Conservation (phyloP, 2,113 vertebrate species). For the Isurus oxyrinchus region DNA sequence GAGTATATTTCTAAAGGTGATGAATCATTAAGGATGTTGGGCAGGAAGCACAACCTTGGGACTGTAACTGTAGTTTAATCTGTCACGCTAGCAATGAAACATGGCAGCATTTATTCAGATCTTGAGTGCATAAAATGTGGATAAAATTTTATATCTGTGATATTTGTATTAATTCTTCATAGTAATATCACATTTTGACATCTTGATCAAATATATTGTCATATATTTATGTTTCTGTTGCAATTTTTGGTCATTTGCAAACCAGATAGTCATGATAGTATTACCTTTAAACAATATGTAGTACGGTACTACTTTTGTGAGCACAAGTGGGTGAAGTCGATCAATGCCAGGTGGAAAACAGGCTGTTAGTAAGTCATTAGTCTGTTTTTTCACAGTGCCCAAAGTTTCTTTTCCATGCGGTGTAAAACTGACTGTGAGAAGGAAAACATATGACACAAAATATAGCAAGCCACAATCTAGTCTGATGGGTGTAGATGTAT, state of each 20-base stretch:
- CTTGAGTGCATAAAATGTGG: background rate
- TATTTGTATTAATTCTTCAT: background rate
- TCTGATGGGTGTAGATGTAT: background rate
- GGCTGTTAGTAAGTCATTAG: background rate
- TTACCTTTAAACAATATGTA: background rate
- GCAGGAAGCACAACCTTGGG: background rate
- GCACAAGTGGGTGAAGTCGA: background rate
- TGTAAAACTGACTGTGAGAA: background rate
- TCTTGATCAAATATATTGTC: background rate
- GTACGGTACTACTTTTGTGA: background rate
- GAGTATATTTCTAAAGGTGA: background rate
- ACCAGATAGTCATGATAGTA: background rate
- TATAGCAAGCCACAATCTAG: background rate
- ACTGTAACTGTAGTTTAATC: background rate
- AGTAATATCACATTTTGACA: background rate
- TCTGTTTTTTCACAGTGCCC: background rate
- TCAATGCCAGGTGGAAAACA: background rate
- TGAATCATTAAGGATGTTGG: background rate
- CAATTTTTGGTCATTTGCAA: background rate
- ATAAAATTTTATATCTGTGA: background rate
- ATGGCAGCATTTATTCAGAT: background rate
- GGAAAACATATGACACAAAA: background rate
- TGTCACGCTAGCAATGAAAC: background rate
- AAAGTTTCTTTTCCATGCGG: background rate
- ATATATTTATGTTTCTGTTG: background rate